Base-by-base conservation (phyloP, 2,113 vertebrate genomes). In the Cinclus cinclus region DNA sequence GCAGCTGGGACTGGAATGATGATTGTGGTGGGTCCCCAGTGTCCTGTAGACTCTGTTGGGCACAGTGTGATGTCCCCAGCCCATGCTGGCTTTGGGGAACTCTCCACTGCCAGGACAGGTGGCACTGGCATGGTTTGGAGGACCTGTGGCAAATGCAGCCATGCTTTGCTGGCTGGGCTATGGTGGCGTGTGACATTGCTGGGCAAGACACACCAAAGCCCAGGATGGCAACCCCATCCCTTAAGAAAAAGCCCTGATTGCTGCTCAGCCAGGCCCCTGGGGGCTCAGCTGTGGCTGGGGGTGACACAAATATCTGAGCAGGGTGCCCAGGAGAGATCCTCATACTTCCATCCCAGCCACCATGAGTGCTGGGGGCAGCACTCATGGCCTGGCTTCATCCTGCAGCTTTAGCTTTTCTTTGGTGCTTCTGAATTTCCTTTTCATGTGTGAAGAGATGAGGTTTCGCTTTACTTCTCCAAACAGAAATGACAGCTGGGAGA, bases 281-380 rank as follows among this genome's bases (percentile, higher is more conserved):
- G 11, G 20, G 15, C 18, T 85, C 0, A 1, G 64, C 69, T 65
- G 3, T 1, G 2, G 46, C 78, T 52, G 15, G 15, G 1, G 9
- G 50, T 2, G 39, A 28, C 10, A 11, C 56, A 33, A 27, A 68
- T 11, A 8, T 3, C 46, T 56, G 50, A 64, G 63, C 27, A 64
- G 33, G 24, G 44, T 5, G 2, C 21, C 39, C 14, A 30, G 62
- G 46, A 69, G 24, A 42, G 81, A 63, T 41, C 39, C 68, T 69
- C 47, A 31, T 10, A 15, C 16, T 59, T 60, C 82, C 53, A 37
- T 73, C 22, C 5, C 31, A 12, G 39, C n/a, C 0, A 0, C 31
- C 5, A 0, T 0, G 8, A 13, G 33, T 6, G 49, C 37, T 0
- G 0, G 12, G 30, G 13, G 27, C 71, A 41, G 18, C 0, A 1